These are phyloP conservation scores for Ephestia elutella DNA, from an alignment of 1,140 invertebrate genomes.

Conservation along the genomic window DNA sequence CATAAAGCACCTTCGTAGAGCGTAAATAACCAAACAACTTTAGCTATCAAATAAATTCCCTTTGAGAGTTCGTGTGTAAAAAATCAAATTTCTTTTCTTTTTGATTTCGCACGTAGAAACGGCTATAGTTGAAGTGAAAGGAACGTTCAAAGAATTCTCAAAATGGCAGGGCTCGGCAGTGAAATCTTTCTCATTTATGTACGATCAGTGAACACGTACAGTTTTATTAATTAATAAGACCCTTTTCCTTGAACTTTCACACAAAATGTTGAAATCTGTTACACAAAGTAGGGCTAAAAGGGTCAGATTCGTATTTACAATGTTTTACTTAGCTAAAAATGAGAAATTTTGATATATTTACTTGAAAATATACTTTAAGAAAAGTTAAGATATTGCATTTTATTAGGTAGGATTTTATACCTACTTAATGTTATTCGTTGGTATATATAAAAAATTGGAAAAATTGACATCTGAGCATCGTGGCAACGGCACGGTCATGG, in stretches of 20 bases:
- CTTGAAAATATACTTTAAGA: no score
- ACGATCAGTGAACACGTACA: neutral
- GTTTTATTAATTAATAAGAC: neutral
- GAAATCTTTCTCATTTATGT: neutral
- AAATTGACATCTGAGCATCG: no score
- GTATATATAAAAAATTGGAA: no score
- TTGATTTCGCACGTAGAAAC: constrained; percentile 8
- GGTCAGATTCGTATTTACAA: neutral
- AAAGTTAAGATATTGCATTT: no score
- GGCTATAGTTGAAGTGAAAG: constrained; percentile 9
- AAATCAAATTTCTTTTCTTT: constrained; percentile 24
- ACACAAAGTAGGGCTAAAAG: neutral
- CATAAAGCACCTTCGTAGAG: constrained; percentile 31
- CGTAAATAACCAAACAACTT: constrained; percentile 34
- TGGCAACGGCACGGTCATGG: no score
- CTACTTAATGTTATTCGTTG: no score
- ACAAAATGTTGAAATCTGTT: neutral
- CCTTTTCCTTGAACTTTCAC: neutral
- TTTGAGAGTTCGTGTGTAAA: constrained; percentile 30
- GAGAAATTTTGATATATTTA: no score
- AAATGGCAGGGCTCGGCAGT: neutral
- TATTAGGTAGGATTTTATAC: no score
- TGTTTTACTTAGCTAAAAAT: neutral
- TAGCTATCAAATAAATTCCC: constrained; percentile 30
- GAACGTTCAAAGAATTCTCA: constrained; percentile 13